phyloP scores from a whole-genome alignment of 2,797 vertebrate genomes.

The Poeciliopsis presidionis region DNA sequence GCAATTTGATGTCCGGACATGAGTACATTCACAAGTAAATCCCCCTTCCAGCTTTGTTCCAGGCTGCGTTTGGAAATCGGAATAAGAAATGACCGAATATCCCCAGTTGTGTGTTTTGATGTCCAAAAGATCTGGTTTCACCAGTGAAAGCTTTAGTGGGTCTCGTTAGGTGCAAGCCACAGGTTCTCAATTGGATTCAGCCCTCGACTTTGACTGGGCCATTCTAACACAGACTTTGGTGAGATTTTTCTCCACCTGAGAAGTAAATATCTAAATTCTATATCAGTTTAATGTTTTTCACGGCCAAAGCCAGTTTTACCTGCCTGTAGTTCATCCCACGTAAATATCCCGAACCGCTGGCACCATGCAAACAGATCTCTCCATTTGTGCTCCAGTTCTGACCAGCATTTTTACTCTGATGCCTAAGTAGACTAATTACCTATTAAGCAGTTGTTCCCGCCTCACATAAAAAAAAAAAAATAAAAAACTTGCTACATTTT shows the following conservation, averaged over 20 bases:
- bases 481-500: neutral
- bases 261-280: neutral
- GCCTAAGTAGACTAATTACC: neutral
- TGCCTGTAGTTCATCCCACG: neutral
- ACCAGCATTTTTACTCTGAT: neutral
- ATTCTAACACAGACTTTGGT: neutral
- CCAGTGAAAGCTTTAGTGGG: neutral
- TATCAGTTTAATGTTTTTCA: neutral
- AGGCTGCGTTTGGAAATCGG: neutral
- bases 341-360: neutral
- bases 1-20: slow-evolving; percentile 93
- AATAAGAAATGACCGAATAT: neutral
- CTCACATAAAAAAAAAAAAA: neutral
- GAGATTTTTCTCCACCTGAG: too few relatives aligned
- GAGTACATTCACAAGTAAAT: slow-evolving; percentile 90
- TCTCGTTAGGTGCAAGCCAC: neutral
- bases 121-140: neutral
- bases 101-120: neutral
- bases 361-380: neutral
- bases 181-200: neutral
- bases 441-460: neutral
- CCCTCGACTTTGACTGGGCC: neutral
- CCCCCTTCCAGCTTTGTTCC: slow-evolving; percentile 1
- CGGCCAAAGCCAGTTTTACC: neutral
- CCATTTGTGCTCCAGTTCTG: neutral